Conservation (phyloP, 1,140 invertebrate genomes). For the Patella vulgata region DNA sequence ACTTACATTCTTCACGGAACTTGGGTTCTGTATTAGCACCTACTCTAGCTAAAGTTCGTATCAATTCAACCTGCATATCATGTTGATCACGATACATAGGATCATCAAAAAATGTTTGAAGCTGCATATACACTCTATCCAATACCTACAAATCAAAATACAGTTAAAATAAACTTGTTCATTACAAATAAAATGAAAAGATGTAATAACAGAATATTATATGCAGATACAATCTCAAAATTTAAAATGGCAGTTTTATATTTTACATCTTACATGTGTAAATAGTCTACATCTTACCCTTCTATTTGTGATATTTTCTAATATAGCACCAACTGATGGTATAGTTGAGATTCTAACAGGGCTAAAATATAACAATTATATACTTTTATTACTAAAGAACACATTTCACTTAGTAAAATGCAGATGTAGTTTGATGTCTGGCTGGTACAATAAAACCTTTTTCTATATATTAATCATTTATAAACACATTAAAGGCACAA, state of each 20-base stretch:
- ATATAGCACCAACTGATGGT: slow-evolving; percentile 74
- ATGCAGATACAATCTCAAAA: no score
- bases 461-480: no score
- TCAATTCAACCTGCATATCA: slow-evolving; percentile 64
- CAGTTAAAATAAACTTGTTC: not conserved
- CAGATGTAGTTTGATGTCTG: no score
- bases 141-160: slow-evolving; percentile 68
- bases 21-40: slow-evolving; percentile 67
- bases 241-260: no score
- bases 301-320: slow-evolving; percentile 71
- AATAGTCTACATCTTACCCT: no score
- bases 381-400: no score
- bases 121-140: slow-evolving; percentile 78
- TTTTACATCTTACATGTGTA: no score
- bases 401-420: no score
- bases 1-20: slow-evolving; percentile 70
- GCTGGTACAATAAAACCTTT: no score
- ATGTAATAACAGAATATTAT: not conserved
- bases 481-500: slow-evolving; percentile 1
- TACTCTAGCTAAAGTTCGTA: slow-evolving; percentile 65
- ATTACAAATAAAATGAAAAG: not conserved
- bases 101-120: slow-evolving; percentile 76
- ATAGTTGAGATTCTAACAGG: slow-evolving; percentile 75
- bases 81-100: slow-evolving; percentile 67
- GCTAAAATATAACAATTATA: slow-evolving; percentile 66